Percentiles rank a stretch among this genome's conserved stretches.
Conservation (phyloP, 2,888 invertebrate species). For the Noctua fimbriata region DNA sequence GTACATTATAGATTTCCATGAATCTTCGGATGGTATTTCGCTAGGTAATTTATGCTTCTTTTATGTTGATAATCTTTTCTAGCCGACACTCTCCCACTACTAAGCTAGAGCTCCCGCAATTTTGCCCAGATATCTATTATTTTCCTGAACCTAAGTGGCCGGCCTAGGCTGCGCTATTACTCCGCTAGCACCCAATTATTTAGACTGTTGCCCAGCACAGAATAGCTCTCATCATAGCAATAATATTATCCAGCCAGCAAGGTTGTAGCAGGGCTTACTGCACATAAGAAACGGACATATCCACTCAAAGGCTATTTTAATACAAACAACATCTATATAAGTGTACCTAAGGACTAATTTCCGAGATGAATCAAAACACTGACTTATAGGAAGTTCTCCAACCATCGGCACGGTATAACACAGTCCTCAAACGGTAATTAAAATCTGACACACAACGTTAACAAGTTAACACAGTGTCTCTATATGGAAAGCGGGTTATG, state of each 20-base stretch:
- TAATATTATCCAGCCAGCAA: neutral
- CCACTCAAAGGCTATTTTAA: neutral
- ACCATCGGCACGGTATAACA: conserved; percentile 28
- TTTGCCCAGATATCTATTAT: neutral
- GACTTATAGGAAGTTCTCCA: conserved; percentile 31
- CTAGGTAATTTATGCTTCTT: neutral
- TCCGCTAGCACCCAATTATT: neutral
- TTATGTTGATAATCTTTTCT: neutral
- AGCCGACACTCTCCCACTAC: neutral
- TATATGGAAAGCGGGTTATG: conserved; percentile 48
- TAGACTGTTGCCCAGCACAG: neutral
- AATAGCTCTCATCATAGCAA: neutral
- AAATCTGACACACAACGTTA: neutral
- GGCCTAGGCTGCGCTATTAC: neutral
- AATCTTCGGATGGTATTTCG: neutral
- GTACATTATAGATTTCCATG: neutral
- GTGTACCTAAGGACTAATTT: conserved; percentile 1
- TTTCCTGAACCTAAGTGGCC: neutral
- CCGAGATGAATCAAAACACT: conserved; percentile 13
- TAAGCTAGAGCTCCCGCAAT: neutral
- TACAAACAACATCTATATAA: neutral
- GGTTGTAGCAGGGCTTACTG: neutral
- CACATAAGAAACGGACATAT: neutral
- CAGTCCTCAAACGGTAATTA: conserved; percentile 14
- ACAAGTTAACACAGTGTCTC: conserved; percentile 29